Conservation (phyloP, 2,113 vertebrate species). For the Oryzias javanicus region DNA sequence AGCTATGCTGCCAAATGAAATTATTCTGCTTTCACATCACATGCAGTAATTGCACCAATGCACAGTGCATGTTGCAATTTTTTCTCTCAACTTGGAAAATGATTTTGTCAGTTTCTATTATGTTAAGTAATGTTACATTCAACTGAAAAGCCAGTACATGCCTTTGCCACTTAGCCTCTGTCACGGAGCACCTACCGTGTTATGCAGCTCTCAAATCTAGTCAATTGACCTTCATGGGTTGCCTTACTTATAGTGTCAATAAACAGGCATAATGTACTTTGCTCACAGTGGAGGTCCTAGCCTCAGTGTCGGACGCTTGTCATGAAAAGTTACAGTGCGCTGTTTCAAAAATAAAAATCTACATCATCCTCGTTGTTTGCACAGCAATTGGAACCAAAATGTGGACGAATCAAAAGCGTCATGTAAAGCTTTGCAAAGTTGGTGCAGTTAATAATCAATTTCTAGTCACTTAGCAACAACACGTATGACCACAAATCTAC, state of each 20-base stretch:
- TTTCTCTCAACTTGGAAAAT: constrained; percentile 42
- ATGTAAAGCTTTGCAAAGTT: constrained; percentile 27
- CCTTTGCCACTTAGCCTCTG: constrained; percentile 61
- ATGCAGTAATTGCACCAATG: constrained; percentile 45
- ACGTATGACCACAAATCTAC: constrained; percentile 50
- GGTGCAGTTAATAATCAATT: constrained; percentile 43
- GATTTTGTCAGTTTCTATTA: constrained; percentile 64
- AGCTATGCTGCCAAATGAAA: constrained; percentile 38
- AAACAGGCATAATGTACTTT: constrained; percentile 56
- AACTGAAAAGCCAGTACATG: constrained; percentile 45
- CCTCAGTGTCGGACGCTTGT: constrained; percentile 35
- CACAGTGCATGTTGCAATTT: constrained; percentile 37
- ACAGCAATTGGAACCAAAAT: constrained; percentile 11
- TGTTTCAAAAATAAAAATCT: constrained; percentile 9
- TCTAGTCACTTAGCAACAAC: constrained; percentile 66
- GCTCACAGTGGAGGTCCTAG: constrained; percentile 25
- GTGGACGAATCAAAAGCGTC: constrained; percentile 25
- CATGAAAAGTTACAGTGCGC: constrained; percentile 39
- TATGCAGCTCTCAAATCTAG: constrained; percentile 54
- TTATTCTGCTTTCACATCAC: constrained; percentile 45
- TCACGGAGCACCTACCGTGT: constrained; percentile 52
- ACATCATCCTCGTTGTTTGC: constrained; percentile 8
- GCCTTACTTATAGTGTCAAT: constrained; percentile 58
- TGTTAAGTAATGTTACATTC: constrained; percentile 40
- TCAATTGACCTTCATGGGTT: constrained; percentile 71